Conservation (phyloP, 2,113 vertebrate species). For the Rhombomys opimus region DNA sequence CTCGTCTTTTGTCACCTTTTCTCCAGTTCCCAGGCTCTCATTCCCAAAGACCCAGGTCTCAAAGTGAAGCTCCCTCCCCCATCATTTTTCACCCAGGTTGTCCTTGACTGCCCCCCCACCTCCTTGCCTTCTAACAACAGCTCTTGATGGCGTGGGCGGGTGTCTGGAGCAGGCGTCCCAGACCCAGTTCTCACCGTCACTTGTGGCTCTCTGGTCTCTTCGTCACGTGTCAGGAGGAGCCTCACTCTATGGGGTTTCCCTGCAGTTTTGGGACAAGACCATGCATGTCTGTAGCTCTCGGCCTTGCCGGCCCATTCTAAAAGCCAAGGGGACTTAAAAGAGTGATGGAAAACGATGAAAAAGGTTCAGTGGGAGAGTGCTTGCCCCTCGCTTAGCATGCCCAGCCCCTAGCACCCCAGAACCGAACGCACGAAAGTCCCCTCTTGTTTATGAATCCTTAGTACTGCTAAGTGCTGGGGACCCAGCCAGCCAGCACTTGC, state of each 20-base stretch:
- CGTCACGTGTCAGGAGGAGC: neutral
- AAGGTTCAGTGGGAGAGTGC: neutral
- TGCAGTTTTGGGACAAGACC: neutral
- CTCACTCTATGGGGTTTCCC: neutral
- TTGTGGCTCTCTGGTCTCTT: neutral
- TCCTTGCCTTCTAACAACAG: fast-evolving
- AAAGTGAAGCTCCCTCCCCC: neutral
- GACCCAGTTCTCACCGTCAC: neutral
- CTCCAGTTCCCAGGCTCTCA: neutral
- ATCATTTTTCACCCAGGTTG: neutral
- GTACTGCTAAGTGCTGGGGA: neutral
- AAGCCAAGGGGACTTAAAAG: too few species aligned
- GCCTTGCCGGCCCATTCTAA: neutral
- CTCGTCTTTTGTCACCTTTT: neutral
- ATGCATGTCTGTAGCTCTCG: fast-evolving
- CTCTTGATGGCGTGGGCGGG: too few species aligned
- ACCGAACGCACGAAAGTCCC: neutral
- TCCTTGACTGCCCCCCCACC: neutral
- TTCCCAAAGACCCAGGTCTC: neutral
- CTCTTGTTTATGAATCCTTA: neutral
- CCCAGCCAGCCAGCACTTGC: neutral
- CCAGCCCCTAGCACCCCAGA: neutral
- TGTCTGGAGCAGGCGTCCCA: neutral
- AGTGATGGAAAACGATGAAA: neutral
- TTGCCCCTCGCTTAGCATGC: neutral